These are phyloP conservation scores for Octopus sinensis DNA, from an alignment of 1,140 invertebrate genomes.

Conservation along the genomic window DNA sequence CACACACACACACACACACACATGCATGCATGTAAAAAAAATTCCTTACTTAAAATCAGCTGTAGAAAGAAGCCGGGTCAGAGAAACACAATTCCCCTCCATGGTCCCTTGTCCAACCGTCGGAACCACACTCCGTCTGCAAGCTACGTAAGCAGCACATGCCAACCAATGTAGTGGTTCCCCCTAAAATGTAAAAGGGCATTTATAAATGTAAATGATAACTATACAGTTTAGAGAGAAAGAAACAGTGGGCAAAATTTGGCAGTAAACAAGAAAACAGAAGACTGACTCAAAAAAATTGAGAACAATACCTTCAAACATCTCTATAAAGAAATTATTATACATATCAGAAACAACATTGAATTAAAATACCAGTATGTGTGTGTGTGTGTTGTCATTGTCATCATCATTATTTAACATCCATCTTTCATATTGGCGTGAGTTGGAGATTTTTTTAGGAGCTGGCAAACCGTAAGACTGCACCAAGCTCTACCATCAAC, in stretches of 20 bases:
- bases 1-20: too few relatives aligned
- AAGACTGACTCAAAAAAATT: background rate
- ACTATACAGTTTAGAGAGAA: background rate
- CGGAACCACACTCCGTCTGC: conserved; percentile 74
- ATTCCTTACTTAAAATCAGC: conserved; percentile 78
- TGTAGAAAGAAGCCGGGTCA: conserved; percentile 81
- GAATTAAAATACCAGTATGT: too few relatives aligned
- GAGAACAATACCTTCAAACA: background rate
- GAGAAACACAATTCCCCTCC: conserved; percentile 87
- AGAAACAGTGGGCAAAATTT: background rate
- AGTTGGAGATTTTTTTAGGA: too few relatives aligned
- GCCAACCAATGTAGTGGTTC: conserved; percentile 90
- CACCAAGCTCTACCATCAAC: too few relatives aligned
- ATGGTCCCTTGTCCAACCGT: conserved; percentile 74
- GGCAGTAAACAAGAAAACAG: background rate
- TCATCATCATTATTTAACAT: too few relatives aligned
- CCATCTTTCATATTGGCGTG: too few relatives aligned
- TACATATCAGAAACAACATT: too few relatives aligned
- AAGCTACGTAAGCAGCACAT: conserved; percentile 89
- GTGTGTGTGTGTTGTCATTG: too few relatives aligned
- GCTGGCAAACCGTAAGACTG: too few relatives aligned
- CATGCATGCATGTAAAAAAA: background rate
- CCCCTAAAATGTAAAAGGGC: conserved; percentile 66
- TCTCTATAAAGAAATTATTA: too few relatives aligned
- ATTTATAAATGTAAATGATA: background rate